Base-by-base conservation (phyloP, 2,797 vertebrate genomes). In the Loriculus beryllinus region DNA sequence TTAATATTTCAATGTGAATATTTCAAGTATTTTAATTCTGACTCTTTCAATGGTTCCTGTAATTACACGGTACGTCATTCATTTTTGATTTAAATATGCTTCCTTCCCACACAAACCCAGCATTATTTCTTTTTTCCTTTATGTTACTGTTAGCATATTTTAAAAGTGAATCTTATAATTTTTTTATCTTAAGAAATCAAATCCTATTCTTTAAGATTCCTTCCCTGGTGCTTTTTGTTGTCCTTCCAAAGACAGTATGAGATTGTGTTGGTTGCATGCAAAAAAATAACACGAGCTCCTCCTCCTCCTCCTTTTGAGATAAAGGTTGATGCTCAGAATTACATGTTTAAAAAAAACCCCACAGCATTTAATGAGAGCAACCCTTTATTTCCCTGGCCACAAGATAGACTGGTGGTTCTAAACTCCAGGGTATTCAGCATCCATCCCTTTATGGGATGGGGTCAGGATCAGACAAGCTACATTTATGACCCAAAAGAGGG, bases 51-150 rank as follows among this genome's bases (percentile, higher is more conserved):
- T 11, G 12, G 59, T 77, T 93, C 64, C 92, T 94, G 75, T 95
- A 95, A 96, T 96, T 95, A 88, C 75, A 84, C 74, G 94, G 88
- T 76, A 96, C 17, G 20, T 96, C 95, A 92, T 82, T 96, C 96
- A 95, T 77, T 79, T 86, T 26, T 71, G 81, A 85, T 90, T 95
- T 88, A 95, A 96, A 95, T 95, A 88, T 77, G 81, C 83, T 93
- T 60, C 78, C 94, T 94, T 94, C 93, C 96, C 96, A 95, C 95
- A 96, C 88, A 95, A 93, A 88, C 78, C 77, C 94, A 71, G 70
- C 86, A 87, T 93, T 95, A 82, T 84, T 94, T 65, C 82, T 67
- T 91, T 87, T 69, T 87, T 87, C 45, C 69, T 74, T 12, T 5
- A 90, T 63, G 72, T 92, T 79, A 82, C 59, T 48, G 70, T 49